A percentile compares a stretch with the other conserved stretches of the same genome.
Conservation (phyloP, 2,888 invertebrate species). For the Drosophila trichaetosa region DNA sequence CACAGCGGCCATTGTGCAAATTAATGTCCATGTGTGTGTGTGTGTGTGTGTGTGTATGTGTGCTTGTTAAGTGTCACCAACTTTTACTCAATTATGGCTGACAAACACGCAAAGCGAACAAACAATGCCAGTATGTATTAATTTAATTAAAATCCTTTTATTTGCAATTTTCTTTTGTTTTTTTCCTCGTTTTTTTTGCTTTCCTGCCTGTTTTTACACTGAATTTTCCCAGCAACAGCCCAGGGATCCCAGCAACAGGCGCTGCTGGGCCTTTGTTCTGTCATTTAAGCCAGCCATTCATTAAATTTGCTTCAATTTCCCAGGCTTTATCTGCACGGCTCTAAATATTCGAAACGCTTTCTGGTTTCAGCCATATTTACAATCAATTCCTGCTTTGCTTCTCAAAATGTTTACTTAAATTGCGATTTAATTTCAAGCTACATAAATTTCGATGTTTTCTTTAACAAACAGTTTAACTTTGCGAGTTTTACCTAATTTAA, state of each 20-base stretch:
- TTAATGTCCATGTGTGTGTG: constrained; percentile 22
- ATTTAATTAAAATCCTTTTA: constrained; percentile 80
- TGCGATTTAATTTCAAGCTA: neutral
- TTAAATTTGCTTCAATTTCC: constrained; percentile 25
- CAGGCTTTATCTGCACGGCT: neutral
- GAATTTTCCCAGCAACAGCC: constrained; percentile 30
- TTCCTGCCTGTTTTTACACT: neutral
- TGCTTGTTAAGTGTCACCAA: constrained; percentile 69
- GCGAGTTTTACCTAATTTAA: neutral
- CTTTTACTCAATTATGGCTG: constrained; percentile 75
- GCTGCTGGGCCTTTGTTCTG: constrained; percentile 5
- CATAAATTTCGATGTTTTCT: neutral
- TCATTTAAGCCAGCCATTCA: constrained; percentile 11
- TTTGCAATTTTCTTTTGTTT: constrained; percentile 46
- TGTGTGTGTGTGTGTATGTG: constrained; percentile 10
- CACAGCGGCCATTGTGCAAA: constrained; percentile 64
- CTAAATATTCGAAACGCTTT: neutral
- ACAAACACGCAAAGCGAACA: constrained; percentile 56
- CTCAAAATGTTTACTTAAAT: neutral
- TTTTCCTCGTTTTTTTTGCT: constrained; percentile 4
- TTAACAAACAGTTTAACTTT: neutral
- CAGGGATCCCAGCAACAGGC: constrained; percentile 11
- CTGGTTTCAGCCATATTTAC: neutral
- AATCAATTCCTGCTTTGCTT: neutral
- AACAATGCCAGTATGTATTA: constrained; percentile 74